A percentile compares a stretch with the other conserved stretches of the same genome.
Conservation (phyloP, 2,113 vertebrate species). For the Nycticryphes semicollaris region DNA sequence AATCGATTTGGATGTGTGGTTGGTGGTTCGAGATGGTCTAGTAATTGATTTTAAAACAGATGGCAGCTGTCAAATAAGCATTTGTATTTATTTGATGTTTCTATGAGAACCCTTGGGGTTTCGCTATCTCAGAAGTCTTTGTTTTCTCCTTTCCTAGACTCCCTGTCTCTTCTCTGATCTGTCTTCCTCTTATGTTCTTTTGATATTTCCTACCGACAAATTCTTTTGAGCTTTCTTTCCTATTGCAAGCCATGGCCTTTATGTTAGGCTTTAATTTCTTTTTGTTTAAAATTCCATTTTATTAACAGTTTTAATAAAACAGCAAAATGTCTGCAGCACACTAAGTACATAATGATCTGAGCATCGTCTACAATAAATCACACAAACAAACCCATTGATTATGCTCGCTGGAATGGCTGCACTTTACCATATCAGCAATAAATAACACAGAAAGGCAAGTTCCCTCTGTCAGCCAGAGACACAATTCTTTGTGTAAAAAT, state of each 20-base stretch:
- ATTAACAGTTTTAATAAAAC: slow-evolving; percentile 3
- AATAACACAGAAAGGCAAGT: not conserved
- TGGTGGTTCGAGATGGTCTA: slow-evolving; percentile 27
- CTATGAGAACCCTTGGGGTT: slow-evolving; percentile 32
- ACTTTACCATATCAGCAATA: not conserved
- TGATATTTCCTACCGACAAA: slow-evolving; percentile 37
- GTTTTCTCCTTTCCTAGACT: slow-evolving; percentile 36
- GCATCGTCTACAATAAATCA: not conserved
- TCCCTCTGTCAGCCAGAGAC: not conserved
- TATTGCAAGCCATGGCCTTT: not conserved
- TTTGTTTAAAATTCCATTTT: slow-evolving; percentile 26
- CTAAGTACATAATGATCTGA: not conserved
- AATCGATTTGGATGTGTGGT: not conserved
- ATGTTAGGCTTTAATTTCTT: slow-evolving; percentile 19
- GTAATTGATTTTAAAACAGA: slow-evolving; percentile 63
- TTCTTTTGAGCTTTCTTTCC: slow-evolving; percentile 42
- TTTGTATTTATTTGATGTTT: slow-evolving; percentile 63
- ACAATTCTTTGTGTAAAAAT: not conserved
- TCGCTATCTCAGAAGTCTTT: slow-evolving; percentile 31
- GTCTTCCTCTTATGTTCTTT: slow-evolving; percentile 40
- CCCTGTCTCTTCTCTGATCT: slow-evolving; percentile 48
- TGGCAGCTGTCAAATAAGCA: slow-evolving; percentile 62
- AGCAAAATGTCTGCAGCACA: not conserved
- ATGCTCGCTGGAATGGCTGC: not conserved
- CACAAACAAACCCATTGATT: not conserved